These are phyloP conservation scores for Chaetorhynchus papuensis DNA, from an alignment of 2,113 vertebrate species.

Conservation along the genomic window DNA sequence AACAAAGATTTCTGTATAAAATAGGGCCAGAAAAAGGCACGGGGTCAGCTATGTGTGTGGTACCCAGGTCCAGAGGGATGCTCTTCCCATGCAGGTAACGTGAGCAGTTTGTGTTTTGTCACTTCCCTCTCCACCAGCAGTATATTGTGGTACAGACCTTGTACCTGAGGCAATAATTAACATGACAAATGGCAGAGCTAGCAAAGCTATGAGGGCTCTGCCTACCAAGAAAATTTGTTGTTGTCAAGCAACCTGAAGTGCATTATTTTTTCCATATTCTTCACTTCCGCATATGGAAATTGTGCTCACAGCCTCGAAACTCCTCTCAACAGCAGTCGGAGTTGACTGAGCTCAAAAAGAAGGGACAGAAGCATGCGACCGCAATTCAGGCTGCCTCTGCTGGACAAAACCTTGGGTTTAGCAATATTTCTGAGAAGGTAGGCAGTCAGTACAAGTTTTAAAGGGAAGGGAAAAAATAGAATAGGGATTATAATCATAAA, in stretches of 20 bases:
- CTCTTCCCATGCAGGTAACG: background rate
- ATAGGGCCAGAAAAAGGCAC: background rate
- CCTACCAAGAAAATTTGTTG: background rate
- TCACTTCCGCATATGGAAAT: background rate
- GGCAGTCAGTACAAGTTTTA: background rate
- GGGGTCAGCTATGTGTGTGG: fast-evolving
- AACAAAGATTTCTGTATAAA: background rate
- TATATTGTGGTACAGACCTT: background rate
- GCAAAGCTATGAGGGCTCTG: background rate
- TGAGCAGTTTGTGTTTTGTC: background rate
- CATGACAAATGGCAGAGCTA: background rate
- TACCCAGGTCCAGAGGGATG: background rate
- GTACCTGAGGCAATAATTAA: background rate
- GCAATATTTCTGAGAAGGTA: background rate
- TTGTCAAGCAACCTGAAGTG: background rate
- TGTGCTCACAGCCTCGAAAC: background rate
- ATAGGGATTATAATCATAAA: background rate
- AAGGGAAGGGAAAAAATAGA: background rate
- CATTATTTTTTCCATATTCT: background rate
- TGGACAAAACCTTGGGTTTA: background rate
- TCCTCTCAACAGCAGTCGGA: background rate
- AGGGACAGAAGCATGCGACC: fast-evolving
- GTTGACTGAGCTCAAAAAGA: background rate
- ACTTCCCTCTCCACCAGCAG: background rate
- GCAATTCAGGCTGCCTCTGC: background rate